phyloP scores from a whole-genome alignment of 2,888 invertebrate genomes.

The Melangyna quadrimaculata region DNA sequence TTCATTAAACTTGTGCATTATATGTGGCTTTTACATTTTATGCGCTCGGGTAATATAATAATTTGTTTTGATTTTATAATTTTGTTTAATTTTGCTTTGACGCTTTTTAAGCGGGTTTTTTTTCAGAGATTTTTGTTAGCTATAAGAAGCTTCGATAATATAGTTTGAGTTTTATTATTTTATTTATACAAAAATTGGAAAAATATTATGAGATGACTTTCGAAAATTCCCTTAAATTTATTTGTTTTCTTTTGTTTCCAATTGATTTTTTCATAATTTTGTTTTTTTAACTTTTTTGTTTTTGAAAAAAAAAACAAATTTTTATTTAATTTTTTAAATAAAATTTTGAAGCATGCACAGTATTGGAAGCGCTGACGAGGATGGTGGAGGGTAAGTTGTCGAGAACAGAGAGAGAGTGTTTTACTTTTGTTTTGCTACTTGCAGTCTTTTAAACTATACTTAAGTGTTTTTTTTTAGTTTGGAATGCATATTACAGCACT shows the following conservation, averaged over 20 bases:
- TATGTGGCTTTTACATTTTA: slow-evolving; percentile 68
- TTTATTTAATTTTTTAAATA: slow-evolving; percentile 72
- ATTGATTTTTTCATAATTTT: slow-evolving; percentile 22
- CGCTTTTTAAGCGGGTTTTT: slow-evolving; percentile 51
- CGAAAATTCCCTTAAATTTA: slow-evolving; percentile 41
- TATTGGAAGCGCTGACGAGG: slow-evolving; percentile 82
- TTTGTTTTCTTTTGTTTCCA: slow-evolving; percentile 75
- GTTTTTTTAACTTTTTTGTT: slow-evolving; percentile 19
- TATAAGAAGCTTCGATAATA: background rate
- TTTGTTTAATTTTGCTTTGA: slow-evolving; percentile 39
- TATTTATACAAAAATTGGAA: slow-evolving; percentile 36
- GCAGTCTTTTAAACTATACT: slow-evolving; percentile 27
- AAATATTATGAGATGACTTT: background rate
- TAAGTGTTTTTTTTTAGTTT: slow-evolving; percentile 17
- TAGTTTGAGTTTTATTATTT: slow-evolving; percentile 23
- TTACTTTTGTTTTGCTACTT: slow-evolving; percentile 47
- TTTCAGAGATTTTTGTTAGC: background rate
- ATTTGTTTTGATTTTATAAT: slow-evolving; percentile 10
- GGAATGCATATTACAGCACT: slow-evolving; percentile 26
- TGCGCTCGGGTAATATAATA: slow-evolving; percentile 49
- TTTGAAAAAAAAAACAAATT: slow-evolving; percentile 59
- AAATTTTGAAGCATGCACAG: slow-evolving; percentile 81
- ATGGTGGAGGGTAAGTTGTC: slow-evolving; percentile 82
- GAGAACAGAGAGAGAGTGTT: slow-evolving; percentile 24
- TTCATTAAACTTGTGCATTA: slow-evolving; percentile 57